A percentile compares a stretch with the other conserved stretches of the same genome.
These are phyloP conservation scores for Sarotherodon lohbergeri DNA, from an alignment of 2,113 vertebrate species.

Conservation along the genomic window DNA sequence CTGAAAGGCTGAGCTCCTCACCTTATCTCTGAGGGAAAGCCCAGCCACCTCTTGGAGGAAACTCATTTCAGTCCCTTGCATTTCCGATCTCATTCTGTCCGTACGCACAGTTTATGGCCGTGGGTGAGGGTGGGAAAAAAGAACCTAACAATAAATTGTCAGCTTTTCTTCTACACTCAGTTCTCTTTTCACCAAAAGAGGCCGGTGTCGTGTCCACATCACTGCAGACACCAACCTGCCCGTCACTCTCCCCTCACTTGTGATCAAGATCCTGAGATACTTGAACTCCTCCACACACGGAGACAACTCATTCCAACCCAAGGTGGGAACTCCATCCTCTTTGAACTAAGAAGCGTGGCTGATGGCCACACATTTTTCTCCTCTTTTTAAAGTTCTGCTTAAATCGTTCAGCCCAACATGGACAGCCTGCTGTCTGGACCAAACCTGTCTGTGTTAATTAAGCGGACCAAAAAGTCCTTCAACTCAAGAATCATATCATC, in stretches of 20 bases:
- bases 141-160: background rate
- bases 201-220: accelerated
- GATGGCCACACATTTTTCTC: background rate
- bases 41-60: background rate
- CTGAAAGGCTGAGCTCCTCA: background rate
- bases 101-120: too few species aligned
- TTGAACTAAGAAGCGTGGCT: background rate
- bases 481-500: background rate
- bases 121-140: too few species aligned
- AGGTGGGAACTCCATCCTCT: background rate
- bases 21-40: background rate
- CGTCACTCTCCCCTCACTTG: background rate
- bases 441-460: background rate
- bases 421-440: background rate
- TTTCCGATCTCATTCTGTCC: background rate
- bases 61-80: background rate
- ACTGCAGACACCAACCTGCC: background rate
- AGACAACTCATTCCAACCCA: background rate
- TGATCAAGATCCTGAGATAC: background rate
- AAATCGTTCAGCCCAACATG: background rate
- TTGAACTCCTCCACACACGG: background rate
- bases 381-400: background rate
- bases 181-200: background rate
- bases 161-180: background rate
- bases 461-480: background rate